These are phyloP conservation scores for Gortyna flavago DNA, from an alignment of 2,888 invertebrate species.

Conservation along the genomic window DNA sequence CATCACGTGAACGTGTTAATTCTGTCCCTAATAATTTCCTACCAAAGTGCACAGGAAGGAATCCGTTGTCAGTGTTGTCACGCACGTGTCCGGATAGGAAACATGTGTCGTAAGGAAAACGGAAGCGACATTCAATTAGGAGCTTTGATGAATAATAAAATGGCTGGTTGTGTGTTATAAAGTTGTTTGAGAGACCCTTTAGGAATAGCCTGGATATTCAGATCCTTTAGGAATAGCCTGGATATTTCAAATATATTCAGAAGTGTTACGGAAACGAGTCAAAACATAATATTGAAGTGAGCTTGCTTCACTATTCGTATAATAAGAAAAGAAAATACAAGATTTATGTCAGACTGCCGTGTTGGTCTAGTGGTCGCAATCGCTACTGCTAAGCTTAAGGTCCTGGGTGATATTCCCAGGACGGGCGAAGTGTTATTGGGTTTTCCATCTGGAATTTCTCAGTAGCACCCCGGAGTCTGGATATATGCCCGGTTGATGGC, in stretches of 20 bases:
- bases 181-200: not conserved
- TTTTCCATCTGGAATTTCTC: not conserved
- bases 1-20: conserved; percentile 34
- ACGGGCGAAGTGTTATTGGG: not conserved
- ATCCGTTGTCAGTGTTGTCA: conserved; percentile 42
- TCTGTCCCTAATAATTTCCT: conserved; percentile 38
- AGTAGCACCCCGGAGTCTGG: not conserved
- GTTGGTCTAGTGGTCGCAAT: not conserved
- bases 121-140: conserved; percentile 21
- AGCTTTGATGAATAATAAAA: not conserved
- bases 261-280: not conserved
- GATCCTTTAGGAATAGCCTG: not conserved
- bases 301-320: not conserved
- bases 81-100: conserved; percentile 43
- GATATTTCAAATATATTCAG: not conserved
- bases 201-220: not conserved
- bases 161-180: not conserved
- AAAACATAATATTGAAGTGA: not conserved
- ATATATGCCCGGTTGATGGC: not conserved
- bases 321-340: no score
- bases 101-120: not conserved
- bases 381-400: not conserved
- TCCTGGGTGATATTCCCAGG: not conserved
- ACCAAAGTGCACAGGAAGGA: conserved; percentile 13
- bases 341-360: not conserved